These are phyloP conservation scores for Galerucella calmariensis DNA, from an alignment of 2,888 invertebrate species.

Conservation along the genomic window DNA sequence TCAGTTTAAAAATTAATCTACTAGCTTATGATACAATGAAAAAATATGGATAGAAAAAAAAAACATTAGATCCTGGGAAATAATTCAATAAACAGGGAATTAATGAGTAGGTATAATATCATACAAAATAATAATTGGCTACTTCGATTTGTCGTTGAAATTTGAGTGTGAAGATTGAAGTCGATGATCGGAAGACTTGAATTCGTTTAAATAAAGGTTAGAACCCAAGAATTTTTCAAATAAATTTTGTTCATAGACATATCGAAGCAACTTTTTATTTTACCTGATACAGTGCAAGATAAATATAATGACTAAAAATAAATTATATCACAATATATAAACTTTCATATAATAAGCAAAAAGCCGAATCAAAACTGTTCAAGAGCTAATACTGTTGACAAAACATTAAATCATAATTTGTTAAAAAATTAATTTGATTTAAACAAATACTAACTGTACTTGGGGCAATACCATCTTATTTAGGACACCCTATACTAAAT, in stretches of 20 bases:
- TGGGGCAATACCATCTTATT: no score
- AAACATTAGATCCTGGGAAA: neutral
- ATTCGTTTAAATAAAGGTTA: neutral
- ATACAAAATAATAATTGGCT: neutral
- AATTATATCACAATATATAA: constrained; percentile 34
- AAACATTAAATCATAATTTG: no score
- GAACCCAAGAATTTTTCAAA: neutral
- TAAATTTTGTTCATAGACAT: neutral
- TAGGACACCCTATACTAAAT: no score
- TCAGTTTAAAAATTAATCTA: no score
- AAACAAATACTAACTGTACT: no score
- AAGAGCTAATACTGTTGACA: no score
- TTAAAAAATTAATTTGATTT: no score
- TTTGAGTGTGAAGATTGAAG: no score
- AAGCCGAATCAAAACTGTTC: neutral
- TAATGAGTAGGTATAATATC: neutral
- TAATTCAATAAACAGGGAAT: neutral
- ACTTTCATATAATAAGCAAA: constrained; percentile 13
- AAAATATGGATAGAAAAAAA: no score
- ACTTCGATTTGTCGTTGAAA: neutral
- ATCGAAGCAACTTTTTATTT: neutral
- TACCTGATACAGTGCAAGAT: neutral
- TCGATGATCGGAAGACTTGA: neutral
- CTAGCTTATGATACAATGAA: no score
- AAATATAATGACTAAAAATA: constrained; percentile 9